These are phyloP conservation scores for Hoplodrina blanda DNA, from an alignment of 2,888 invertebrate species.

Conservation along the genomic window DNA sequence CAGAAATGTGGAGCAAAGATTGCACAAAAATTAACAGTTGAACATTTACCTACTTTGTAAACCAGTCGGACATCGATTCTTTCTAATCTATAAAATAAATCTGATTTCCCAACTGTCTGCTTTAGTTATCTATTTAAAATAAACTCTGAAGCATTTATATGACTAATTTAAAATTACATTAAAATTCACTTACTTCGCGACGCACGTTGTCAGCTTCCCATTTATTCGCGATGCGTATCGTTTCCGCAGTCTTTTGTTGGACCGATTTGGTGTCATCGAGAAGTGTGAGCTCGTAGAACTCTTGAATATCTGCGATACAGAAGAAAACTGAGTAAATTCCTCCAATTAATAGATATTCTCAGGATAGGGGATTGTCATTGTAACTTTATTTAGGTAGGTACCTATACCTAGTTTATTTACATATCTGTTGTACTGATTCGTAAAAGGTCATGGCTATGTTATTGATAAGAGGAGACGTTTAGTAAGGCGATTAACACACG, in stretches of 20 bases:
- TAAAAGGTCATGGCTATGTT: not conserved
- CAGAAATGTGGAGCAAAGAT: constrained; percentile 32
- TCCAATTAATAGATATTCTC: constrained; percentile 32
- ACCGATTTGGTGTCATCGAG: constrained; percentile 98
- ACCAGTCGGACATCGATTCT: constrained; percentile 5
- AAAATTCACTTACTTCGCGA: constrained; percentile 80
- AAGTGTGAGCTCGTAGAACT: constrained; percentile 99
- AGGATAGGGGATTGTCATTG: not conserved
- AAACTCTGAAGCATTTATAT: constrained; percentile 20
- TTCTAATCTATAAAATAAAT: constrained; percentile 12
- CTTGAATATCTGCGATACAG: constrained; percentile 96
- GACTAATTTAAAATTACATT: constrained; percentile 3
- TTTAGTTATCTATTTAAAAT: constrained; percentile 3
- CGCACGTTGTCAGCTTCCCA: constrained; percentile 93
- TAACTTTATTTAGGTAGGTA: too few relatives aligned
- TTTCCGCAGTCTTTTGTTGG: constrained; percentile 98
- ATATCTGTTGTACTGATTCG: not conserved
- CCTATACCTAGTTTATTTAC: constrained; percentile 8
- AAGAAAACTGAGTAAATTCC: constrained; percentile 22
- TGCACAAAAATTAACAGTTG: constrained; percentile 31
- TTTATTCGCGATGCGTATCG: constrained; percentile 98
- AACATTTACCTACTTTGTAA: constrained; percentile 16
- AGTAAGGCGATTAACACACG: too few relatives aligned
- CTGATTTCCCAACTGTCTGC: constrained; percentile 8
- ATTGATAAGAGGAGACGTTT: constrained; percentile 11